A percentile compares a stretch with the other conserved stretches of the same genome.
phyloP scores from a whole-genome alignment of 2,113 vertebrate species.

The Piliocolobus tephrosceles region DNA sequence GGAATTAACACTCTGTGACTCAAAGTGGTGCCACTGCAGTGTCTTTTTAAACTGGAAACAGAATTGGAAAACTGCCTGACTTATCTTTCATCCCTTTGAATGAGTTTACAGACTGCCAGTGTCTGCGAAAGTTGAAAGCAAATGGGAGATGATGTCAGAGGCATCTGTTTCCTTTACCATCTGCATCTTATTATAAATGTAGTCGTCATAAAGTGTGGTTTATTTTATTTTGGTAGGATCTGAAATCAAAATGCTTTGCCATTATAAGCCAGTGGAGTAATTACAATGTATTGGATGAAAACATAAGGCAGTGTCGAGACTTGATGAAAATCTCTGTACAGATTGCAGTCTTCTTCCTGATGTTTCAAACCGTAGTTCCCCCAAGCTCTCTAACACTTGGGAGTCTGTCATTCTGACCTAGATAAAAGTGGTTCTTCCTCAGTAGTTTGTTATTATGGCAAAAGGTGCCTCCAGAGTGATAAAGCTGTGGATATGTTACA shows the following conservation, averaged over 20 bases:
- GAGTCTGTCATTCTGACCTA: constrained; percentile 72
- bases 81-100: constrained; percentile 72
- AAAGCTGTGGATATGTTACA: constrained; percentile 72
- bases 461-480: constrained; percentile 68
- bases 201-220: constrained; percentile 72
- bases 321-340: constrained; percentile 62
- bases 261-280: constrained; percentile 56
- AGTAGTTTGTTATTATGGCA: constrained; percentile 71
- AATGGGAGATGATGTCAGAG: constrained; percentile 74
- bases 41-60: neutral
- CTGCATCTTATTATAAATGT: constrained; percentile 77
- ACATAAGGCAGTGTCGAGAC: constrained; percentile 51
- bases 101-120: constrained; percentile 73
- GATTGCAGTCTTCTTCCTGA: constrained; percentile 47
- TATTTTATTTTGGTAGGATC: constrained; percentile 61
- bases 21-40: neutral
- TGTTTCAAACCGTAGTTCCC: constrained; percentile 57
- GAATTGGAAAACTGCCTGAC: constrained; percentile 60
- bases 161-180: constrained; percentile 78
- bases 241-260: constrained; percentile 64
- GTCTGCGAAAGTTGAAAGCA: constrained; percentile 78
- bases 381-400: constrained; percentile 8
- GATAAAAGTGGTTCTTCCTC: constrained; percentile 74
- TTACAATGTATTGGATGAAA: constrained; percentile 69
- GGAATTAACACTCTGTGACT: neutral